phyloP scores from a whole-genome alignment of 2,113 vertebrate genomes.

The Triplophysa dalaica region DNA sequence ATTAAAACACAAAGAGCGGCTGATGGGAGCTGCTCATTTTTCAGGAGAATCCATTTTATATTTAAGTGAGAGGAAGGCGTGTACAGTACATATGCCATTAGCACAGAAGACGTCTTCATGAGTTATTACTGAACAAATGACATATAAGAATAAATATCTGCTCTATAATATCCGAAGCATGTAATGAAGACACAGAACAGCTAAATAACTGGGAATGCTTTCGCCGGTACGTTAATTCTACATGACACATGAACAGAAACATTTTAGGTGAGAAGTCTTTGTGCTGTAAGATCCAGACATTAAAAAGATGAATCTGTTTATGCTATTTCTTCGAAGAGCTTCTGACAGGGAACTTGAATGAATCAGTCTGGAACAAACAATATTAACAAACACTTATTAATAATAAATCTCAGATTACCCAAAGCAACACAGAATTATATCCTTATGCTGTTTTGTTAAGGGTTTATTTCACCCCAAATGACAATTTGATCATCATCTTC shows the following conservation, averaged over 20 bases:
- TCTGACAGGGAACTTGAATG: neutral
- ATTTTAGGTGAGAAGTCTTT: conserved; percentile 13
- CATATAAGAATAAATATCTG: conserved; percentile 30
- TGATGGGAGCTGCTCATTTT: conserved; percentile 3
- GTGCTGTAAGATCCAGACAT: conserved; percentile 30
- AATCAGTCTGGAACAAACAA: neutral
- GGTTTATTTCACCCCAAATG: too few relatives aligned
- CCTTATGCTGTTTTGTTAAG: too few relatives aligned
- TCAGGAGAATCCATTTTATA: neutral
- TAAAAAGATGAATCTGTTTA: neutral
- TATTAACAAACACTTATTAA: neutral
- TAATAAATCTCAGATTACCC: neutral
- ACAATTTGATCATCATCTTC: too few relatives aligned
- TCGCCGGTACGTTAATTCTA: conserved; percentile 16
- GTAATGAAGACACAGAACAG: conserved; percentile 25
- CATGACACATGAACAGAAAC: conserved; percentile 50
- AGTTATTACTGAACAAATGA: conserved; percentile 22
- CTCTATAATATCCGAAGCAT: conserved; percentile 21
- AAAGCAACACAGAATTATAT: neutral
- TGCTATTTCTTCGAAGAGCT: neutral
- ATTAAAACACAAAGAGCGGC: conserved; percentile 20
- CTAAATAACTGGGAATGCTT: conserved; percentile 8
- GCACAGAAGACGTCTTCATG: conserved; percentile 9
- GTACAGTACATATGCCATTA: neutral
- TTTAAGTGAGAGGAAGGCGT: conserved; percentile 15